A percentile compares a stretch with the other conserved stretches of the same genome.
phyloP scores from a whole-genome alignment of 1,140 invertebrate species.

The Formica exsecta region DNA sequence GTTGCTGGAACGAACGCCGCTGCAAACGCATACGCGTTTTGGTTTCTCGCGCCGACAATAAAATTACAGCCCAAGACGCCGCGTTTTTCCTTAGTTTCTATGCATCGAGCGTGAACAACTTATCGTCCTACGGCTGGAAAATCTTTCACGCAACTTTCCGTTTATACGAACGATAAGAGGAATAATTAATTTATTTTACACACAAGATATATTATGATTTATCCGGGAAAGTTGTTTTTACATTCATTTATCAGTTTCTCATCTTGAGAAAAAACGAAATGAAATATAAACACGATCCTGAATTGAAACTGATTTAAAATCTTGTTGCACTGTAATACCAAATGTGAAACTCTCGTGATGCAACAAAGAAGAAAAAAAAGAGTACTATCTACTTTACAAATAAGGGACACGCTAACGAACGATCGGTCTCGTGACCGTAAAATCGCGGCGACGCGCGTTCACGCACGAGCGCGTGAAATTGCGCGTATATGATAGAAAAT shows the following conservation, averaged over 20 bases:
- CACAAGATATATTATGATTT: too few species aligned
- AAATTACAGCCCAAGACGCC: constrained; percentile 47
- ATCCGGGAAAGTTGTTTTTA: too few species aligned
- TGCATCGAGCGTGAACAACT: constrained; percentile 48
- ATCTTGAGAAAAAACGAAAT: too few species aligned
- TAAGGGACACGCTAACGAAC: constrained; percentile 51
- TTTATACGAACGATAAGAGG: constrained; percentile 3
- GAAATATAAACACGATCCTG: not conserved
- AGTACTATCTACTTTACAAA: not conserved
- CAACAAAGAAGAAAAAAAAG: not conserved
- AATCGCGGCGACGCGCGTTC: constrained; percentile 27
- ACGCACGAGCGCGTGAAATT: constrained; percentile 59
- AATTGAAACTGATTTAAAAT: not conserved
- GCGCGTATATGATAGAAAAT: constrained; percentile 40
- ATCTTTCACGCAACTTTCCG: constrained; percentile 28
- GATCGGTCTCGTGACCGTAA: constrained; percentile 38
- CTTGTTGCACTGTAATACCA: not conserved
- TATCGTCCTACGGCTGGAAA: constrained; percentile 18
- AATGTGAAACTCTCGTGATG: constrained; percentile 30
- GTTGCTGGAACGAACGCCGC: constrained; percentile 74
- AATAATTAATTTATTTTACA: not conserved
- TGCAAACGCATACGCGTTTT: constrained; percentile 66
- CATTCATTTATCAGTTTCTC: too few species aligned
- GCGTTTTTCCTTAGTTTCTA: constrained; percentile 34
- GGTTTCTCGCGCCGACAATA: constrained; percentile 56